These are phyloP conservation scores for Tenualosa thibaudeaui DNA, from an alignment of 2,797 vertebrate genomes.

Conservation along the genomic window DNA sequence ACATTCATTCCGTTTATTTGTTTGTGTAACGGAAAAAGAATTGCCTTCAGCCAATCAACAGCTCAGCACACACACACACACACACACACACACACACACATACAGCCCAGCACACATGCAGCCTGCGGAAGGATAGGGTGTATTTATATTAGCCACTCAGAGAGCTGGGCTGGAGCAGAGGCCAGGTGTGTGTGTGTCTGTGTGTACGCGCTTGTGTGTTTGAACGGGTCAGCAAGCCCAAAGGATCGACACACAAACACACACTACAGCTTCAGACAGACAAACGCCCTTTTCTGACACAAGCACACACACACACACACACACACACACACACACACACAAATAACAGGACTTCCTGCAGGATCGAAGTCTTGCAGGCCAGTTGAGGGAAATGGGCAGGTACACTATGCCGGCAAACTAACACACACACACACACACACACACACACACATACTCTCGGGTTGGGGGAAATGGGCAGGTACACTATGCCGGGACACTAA, in stretches of 20 bases:
- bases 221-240: not conserved
- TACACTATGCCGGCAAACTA: not conserved
- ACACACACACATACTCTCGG: too few relatives aligned
- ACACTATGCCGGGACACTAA: not conserved
- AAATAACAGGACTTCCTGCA: not conserved
- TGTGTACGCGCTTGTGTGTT: constrained; percentile 33
- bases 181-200: constrained; percentile 51
- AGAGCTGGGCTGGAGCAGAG: constrained; percentile 49
- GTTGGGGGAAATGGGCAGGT: not conserved
- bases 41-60: constrained; percentile 44
- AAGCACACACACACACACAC: not conserved
- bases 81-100: too few relatives aligned
- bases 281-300: not conserved
- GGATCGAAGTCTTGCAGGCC: not conserved
- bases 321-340: not conserved
- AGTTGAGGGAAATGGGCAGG: not conserved
- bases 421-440: too few relatives aligned
- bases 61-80: constrained; percentile 12
- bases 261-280: too few relatives aligned
- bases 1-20: constrained; percentile 49
- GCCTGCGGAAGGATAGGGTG: constrained; percentile 55
- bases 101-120: not conserved
- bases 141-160: constrained; percentile 51
- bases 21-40: constrained; percentile 51
- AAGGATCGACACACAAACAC: not conserved